These are phyloP conservation scores for Hippoglossus stenolepis DNA, from an alignment of 2,113 vertebrate species.

Conservation along the genomic window DNA sequence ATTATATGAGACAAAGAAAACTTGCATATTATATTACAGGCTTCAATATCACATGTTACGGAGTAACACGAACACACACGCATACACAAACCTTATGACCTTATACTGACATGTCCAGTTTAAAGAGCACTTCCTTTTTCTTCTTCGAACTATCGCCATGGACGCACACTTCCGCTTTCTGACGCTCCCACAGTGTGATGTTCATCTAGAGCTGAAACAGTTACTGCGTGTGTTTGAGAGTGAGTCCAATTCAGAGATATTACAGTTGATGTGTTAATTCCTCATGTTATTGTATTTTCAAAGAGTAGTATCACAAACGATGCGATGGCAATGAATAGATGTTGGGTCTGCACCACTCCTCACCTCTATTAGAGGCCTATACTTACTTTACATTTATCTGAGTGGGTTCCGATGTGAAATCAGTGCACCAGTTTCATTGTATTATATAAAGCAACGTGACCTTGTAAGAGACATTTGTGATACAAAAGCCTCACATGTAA, in stretches of 20 bases:
- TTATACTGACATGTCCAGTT: constrained; percentile 41
- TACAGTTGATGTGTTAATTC: not conserved
- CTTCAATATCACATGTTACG: constrained; percentile 44
- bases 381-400: not conserved
- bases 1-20: too few species aligned
- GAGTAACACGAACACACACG: constrained; percentile 9
- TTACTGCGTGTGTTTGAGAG: constrained; percentile 11
- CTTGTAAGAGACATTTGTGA: constrained; percentile 9
- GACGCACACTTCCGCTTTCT: constrained; percentile 78
- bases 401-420: not conserved
- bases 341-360: not conserved
- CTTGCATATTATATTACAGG: not conserved
- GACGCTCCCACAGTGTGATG: constrained; percentile 19
- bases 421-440: not conserved
- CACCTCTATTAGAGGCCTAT: not conserved
- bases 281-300: not conserved
- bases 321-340: not conserved
- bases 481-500: not conserved
- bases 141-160: constrained; percentile 65
- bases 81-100: constrained; percentile 1
- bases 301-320: not conserved
- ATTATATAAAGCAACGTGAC: not conserved
- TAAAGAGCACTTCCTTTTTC: constrained; percentile 77
- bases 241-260: not conserved
- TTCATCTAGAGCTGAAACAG: constrained; percentile 21